These are phyloP conservation scores for Nannoperca obscura DNA, from an alignment of 2,797 vertebrate genomes.

Conservation along the genomic window DNA sequence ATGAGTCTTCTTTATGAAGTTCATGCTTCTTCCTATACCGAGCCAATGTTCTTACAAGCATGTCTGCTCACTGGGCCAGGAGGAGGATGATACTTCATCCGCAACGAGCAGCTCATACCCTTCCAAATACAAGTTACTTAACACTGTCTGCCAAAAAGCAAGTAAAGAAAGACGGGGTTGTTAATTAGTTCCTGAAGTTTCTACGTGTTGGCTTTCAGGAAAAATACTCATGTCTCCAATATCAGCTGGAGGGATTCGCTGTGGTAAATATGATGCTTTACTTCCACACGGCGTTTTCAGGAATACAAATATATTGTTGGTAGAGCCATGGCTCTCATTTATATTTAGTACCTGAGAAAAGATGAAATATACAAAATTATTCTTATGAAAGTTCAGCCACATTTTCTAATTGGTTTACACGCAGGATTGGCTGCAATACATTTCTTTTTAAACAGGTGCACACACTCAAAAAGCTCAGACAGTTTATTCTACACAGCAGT, in stretches of 20 bases:
- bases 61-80: constrained; percentile 51
- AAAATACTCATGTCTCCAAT: neutral
- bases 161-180: constrained; percentile 28
- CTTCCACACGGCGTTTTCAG: constrained; percentile 14
- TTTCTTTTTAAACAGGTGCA: constrained; percentile 37
- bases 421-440: constrained; percentile 24
- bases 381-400: constrained; percentile 17
- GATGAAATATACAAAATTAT: constrained; percentile 33
- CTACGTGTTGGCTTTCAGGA: neutral
- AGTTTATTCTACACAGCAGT: constrained; percentile 18
- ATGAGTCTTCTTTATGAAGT: constrained; percentile 62
- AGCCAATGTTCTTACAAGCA: constrained; percentile 52
- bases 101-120: constrained; percentile 39
- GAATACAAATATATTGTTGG: constrained; percentile 17
- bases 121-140: constrained; percentile 46
- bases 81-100: constrained; percentile 46
- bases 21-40: constrained; percentile 56
- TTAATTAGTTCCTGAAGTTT: constrained; percentile 19
- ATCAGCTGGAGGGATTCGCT: neutral
- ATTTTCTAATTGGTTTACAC: constrained; percentile 43
- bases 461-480: constrained; percentile 21
- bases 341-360: constrained; percentile 30
- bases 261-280: constrained; percentile 14
- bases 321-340: constrained; percentile 16
- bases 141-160: constrained; percentile 41